Conservation (phyloP, 2,888 invertebrate species). For the Cephus pulcher region DNA sequence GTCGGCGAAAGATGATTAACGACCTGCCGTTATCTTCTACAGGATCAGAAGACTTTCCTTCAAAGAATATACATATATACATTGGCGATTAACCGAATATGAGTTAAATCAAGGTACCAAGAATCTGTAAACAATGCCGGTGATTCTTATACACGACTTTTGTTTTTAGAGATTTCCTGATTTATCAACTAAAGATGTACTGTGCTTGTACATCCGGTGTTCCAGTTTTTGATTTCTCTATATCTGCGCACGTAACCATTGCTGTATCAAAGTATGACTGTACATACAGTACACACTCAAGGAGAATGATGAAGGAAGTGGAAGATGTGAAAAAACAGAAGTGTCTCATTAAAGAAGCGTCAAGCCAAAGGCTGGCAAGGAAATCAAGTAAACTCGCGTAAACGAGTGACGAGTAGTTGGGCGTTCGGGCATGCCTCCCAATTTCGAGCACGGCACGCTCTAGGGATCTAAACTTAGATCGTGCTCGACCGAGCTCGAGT, state of each 20-base stretch:
- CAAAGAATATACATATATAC: not conserved
- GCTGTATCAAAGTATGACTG: not conserved
- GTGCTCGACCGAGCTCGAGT: slow-evolving; percentile 43
- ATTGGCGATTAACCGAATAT: not conserved
- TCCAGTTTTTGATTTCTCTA: not conserved
- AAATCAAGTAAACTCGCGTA: not conserved
- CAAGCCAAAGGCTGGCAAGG: not conserved
- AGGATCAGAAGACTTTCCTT: not conserved
- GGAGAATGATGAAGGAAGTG: not conserved
- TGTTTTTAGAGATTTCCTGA: too few relatives aligned
- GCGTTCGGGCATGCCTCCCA: not conserved
- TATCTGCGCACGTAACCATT: not conserved
- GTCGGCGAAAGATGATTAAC: not conserved
- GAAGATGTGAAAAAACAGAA: not conserved
- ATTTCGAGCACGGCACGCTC: not conserved
- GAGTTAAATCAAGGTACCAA: not conserved
- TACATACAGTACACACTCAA: not conserved
- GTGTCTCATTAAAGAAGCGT: not conserved
- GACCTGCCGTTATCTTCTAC: not conserved
- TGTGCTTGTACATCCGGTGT: not conserved
- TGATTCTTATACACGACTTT: not conserved
- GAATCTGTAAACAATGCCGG: not conserved
- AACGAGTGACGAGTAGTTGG: not conserved
- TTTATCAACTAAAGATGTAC: not conserved
- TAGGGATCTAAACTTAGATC: slow-evolving; percentile 54